Base-by-base conservation (phyloP, 2,797 vertebrate species). In the Pitangus sulphuratus region DNA sequence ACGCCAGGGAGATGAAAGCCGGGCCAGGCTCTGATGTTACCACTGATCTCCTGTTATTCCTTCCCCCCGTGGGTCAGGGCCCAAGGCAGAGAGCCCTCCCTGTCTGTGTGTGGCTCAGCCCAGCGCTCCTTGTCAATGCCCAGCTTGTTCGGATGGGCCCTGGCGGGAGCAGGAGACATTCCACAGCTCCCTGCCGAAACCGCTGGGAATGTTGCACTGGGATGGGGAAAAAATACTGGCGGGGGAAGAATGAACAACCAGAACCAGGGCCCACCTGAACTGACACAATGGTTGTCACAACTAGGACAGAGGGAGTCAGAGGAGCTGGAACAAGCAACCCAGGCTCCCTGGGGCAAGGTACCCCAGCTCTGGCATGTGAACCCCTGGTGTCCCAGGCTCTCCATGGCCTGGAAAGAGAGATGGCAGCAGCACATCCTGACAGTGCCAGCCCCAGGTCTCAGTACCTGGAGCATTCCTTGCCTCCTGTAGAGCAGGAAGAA, bases 131-230 rank as follows among this genome's bases (percentile, higher is more conserved):
- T 3, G 8, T 97, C 96, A 97, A 97, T 96, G 91, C 94, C 66
- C 6, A 3, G 68, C 92, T 97, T 97, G 97, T 97, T 96, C 51
- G 45, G 65, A 51, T 76, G 75, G 91, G 83, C 58, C 77, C 44
- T 33, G 13, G 87, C 71, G 4, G 85, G 84, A 68, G 61, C 28
- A 0, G 68, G 86, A 97, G 95, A 97, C 87, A 97, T 97, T 96
- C 96, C 95, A 74, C 95, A 91, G 82, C 77, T 94, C 96, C 66
- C 70, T 87, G 66, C 64, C 0, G 47, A 97, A 96, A 96, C 87
- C 89, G 0, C 92, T n/a, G 87, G 89, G 93, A 97, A 97, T 97
- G 96, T 96, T 51, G 17, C 94, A 51, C 89, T 4, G n/a, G 33
- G 51, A 83, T 65, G 85, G 48, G 50, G 19, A 42, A 48, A 64